Evolutionary conservation across 2,888 invertebrate species (phyloP).

Genomic region (Athrips mouffetella): DNA sequence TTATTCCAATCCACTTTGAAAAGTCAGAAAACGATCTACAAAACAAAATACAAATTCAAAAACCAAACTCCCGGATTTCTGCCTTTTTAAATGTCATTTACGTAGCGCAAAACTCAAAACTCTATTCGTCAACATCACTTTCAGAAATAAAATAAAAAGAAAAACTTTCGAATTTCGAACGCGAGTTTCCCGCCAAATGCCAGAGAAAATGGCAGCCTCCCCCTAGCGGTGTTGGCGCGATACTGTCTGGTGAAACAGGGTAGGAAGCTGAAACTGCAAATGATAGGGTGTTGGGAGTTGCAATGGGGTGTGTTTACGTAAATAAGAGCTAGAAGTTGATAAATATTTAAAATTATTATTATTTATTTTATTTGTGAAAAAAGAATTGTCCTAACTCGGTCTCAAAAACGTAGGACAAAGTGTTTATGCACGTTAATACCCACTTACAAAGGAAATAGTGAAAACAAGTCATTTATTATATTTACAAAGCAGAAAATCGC

Average conservation of each 20-base stretch:
- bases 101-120: too few species aligned
- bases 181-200: slow-evolving; percentile 46
- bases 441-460: background rate
- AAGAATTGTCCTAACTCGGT: background rate
- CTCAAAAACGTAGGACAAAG: background rate
- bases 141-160: background rate
- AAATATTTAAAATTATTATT: background rate
- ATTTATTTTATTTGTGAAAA: too few species aligned
- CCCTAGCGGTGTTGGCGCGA: slow-evolving; percentile 35
- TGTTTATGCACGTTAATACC: background rate
- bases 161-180: slow-evolving; percentile 30
- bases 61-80: too few species aligned
- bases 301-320: slow-evolving; percentile 31
- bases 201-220: slow-evolving; percentile 35
- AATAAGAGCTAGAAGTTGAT: slow-evolving; percentile 13
- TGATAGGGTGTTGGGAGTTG: slow-evolving; percentile 52
- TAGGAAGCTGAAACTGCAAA: slow-evolving; percentile 38
- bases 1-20: too few species aligned
- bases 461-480: background rate
- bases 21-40: too few species aligned
- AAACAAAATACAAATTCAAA: too few species aligned
- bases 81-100: too few species aligned
- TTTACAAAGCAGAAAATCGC: too few species aligned
- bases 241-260: slow-evolving; percentile 41
- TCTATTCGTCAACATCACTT: background rate